phyloP scores from a whole-genome alignment of 2,113 vertebrate species.

The Prionailurus bengalensis region DNA sequence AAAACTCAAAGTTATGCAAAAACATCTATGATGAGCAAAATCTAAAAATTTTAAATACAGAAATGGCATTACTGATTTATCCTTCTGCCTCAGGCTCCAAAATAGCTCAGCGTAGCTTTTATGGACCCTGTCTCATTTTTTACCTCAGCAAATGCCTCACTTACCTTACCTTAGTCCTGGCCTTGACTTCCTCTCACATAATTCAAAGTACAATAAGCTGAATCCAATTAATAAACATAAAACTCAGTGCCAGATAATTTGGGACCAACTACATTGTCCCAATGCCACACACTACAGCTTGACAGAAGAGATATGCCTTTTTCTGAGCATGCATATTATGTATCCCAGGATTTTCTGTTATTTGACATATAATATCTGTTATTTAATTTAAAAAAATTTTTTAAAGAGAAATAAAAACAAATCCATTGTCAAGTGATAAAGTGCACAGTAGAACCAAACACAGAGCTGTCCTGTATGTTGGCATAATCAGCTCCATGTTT shows the following conservation, averaged over 20 bases:
- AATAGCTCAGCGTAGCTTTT: background rate
- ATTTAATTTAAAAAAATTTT: background rate
- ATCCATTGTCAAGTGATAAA: conserved; percentile 17
- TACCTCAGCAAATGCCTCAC: background rate
- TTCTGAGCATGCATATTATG: background rate
- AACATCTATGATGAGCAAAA: background rate
- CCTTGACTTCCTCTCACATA: background rate
- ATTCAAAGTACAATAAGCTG: background rate
- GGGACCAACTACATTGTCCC: background rate
- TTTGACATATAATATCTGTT: background rate
- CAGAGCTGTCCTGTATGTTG: background rate
- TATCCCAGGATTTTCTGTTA: background rate
- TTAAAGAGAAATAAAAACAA: background rate
- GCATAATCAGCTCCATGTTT: background rate
- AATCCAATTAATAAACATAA: background rate
- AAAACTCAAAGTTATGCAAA: background rate
- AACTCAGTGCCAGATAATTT: background rate
- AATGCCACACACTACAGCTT: background rate
- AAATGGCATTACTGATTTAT: background rate
- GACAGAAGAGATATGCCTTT: background rate
- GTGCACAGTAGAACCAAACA: background rate
- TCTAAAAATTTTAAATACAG: conserved; percentile 4
- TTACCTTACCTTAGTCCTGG: background rate
- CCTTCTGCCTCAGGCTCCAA: background rate
- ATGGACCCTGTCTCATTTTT: background rate